A percentile compares a stretch with the other conserved stretches of the same genome.
Conservation (phyloP, 1,140 invertebrate genomes). For the Plutomurus gul region DNA sequence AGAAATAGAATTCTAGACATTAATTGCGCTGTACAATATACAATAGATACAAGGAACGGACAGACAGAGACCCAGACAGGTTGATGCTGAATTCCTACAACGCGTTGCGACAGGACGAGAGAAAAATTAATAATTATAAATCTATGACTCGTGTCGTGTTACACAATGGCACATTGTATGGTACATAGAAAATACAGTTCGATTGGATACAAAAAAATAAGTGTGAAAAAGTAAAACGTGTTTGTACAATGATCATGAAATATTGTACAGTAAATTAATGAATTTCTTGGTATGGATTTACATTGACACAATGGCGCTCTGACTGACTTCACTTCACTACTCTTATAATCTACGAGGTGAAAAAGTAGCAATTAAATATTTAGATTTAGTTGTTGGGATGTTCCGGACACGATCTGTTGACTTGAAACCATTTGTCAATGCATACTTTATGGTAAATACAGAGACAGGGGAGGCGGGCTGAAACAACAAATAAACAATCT, state of each 20-base stretch:
- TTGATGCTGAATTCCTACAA: too few species aligned
- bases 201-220: constrained; percentile 15
- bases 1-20: too few species aligned
- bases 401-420: constrained; percentile 79
- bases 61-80: too few species aligned
- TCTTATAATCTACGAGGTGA: neutral
- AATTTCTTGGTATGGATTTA: neutral
- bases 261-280: neutral
- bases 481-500: too few species aligned
- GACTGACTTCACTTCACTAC: neutral
- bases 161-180: constrained; percentile 6
- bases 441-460: constrained; percentile 99
- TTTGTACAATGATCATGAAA: constrained; percentile 7
- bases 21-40: too few species aligned
- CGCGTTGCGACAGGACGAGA: neutral
- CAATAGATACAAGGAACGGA: too few species aligned
- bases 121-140: neutral
- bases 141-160: neutral
- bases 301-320: neutral
- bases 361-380: constrained; percentile 17
- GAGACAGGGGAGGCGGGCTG: constrained; percentile 96
- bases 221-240: constrained; percentile 10
- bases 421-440: constrained; percentile 97
- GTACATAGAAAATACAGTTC: constrained; percentile 1
- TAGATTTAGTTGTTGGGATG: constrained; percentile 81